phyloP scores from a whole-genome alignment of 2,888 invertebrate species.

The Drosophila leonis region DNA sequence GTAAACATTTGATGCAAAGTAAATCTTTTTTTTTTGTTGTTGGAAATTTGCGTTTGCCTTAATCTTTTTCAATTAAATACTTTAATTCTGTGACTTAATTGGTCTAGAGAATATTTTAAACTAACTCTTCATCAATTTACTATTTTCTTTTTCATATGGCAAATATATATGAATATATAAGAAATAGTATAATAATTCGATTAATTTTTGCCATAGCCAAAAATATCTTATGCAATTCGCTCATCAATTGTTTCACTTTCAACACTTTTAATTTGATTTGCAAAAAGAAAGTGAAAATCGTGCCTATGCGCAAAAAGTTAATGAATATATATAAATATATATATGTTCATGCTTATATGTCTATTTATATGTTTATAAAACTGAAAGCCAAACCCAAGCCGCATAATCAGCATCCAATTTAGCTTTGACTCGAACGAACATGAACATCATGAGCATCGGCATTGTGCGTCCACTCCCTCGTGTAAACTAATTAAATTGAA shows the following conservation, averaged over 20 bases:
- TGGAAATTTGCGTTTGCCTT: too few species aligned
- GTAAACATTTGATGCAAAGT: too few species aligned
- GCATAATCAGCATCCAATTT: constrained; percentile 22
- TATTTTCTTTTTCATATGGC: background rate
- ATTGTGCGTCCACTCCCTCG: constrained; percentile 35
- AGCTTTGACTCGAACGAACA: constrained; percentile 16
- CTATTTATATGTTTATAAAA: background rate
- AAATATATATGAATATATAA: background rate
- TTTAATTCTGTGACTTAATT: background rate
- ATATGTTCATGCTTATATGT: background rate
- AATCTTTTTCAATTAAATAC: too few species aligned
- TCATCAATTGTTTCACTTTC: constrained; percentile 45
- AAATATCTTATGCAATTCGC: constrained; percentile 6
- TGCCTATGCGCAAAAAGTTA: constrained; percentile 1
- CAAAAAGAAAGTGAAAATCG: constrained; percentile 47
- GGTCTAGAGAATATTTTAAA: background rate
- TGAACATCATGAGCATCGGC: constrained; percentile 15
- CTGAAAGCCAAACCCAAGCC: constrained; percentile 15
- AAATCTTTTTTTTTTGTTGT: too few species aligned
- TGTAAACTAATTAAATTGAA: constrained; percentile 52
- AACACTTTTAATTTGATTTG: constrained; percentile 44
- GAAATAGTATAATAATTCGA: background rate
- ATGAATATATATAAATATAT: background rate
- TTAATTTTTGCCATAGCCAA: background rate
- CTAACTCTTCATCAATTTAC: too few species aligned